A percentile compares a stretch with the other conserved stretches of the same genome.
Conservation (phyloP, 2,888 invertebrate species). For the Ganaspis brasiliensis region DNA sequence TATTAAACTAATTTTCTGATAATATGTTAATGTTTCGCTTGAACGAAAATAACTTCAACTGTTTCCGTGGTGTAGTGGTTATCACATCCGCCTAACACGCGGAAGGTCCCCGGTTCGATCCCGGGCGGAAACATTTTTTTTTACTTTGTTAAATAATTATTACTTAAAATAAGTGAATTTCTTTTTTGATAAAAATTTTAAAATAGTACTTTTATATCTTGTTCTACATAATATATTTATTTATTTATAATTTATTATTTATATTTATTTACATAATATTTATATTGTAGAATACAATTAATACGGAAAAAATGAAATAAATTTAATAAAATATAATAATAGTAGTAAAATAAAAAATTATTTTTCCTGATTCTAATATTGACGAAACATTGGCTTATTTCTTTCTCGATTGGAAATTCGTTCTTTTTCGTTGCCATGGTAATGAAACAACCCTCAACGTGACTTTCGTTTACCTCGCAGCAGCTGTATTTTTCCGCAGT, state of each 20-base stretch:
- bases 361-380: background rate
- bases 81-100: constrained; percentile 96
- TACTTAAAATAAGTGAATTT: too few species aligned
- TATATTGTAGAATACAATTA: too few species aligned
- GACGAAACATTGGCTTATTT: background rate
- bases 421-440: background rate
- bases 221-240: too few species aligned
- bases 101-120: constrained; percentile 95
- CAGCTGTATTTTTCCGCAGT: too few species aligned
- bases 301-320: background rate
- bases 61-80: constrained; percentile 95
- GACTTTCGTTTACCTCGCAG: too few species aligned
- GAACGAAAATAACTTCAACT: background rate
- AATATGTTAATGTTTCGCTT: background rate
- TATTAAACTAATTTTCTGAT: too few species aligned
- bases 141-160: too few species aligned
- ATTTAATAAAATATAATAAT: background rate
- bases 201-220: too few species aligned
- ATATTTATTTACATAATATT: too few species aligned
- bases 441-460: background rate
- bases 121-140: constrained; percentile 89
- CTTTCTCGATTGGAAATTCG: background rate
- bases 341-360: background rate
- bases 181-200: too few species aligned
- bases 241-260: too few species aligned